phyloP scores from a whole-genome alignment of 2,888 invertebrate species.

The Ectemnius continuus region DNA sequence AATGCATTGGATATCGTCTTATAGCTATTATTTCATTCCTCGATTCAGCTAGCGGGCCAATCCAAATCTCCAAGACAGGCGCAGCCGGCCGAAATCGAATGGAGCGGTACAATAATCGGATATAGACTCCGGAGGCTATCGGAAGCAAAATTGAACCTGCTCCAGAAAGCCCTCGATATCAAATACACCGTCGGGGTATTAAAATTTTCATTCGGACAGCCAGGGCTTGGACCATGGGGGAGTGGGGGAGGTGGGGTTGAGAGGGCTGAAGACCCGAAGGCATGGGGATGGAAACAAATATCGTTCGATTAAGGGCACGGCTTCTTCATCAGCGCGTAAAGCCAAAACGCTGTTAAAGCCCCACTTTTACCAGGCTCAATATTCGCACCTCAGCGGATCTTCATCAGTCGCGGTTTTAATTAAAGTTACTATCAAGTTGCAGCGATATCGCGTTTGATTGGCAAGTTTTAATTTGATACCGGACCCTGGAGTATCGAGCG shows the following conservation, averaged over 20 bases:
- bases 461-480: slow-evolving; percentile 65
- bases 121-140: slow-evolving; percentile 1
- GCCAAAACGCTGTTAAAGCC: slow-evolving; percentile 15
- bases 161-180: not conserved
- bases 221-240: not conserved
- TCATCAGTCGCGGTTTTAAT: slow-evolving; percentile 63
- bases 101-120: not conserved
- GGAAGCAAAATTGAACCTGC: not conserved
- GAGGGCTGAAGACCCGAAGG: not conserved
- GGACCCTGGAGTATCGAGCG: slow-evolving; percentile 49
- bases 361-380: slow-evolving; percentile 29
- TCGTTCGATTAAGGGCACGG: slow-evolving; percentile 1
- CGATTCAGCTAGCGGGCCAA: slow-evolving; percentile 1
- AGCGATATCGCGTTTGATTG: slow-evolving; percentile 65
- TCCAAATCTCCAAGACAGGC: slow-evolving; percentile 2
- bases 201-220: slow-evolving; percentile 1
- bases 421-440: slow-evolving; percentile 62
- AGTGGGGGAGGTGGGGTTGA: not conserved
- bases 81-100: not conserved
- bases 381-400: slow-evolving; percentile 52
- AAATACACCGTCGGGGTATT: not conserved
- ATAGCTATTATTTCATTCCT: not conserved
- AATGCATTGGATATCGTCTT: slow-evolving; percentile 15
- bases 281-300: not conserved
- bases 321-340: slow-evolving; percentile 11